Evolutionary conservation across 2,888 invertebrate species (phyloP).

Genomic region (Empis livida): DNA sequence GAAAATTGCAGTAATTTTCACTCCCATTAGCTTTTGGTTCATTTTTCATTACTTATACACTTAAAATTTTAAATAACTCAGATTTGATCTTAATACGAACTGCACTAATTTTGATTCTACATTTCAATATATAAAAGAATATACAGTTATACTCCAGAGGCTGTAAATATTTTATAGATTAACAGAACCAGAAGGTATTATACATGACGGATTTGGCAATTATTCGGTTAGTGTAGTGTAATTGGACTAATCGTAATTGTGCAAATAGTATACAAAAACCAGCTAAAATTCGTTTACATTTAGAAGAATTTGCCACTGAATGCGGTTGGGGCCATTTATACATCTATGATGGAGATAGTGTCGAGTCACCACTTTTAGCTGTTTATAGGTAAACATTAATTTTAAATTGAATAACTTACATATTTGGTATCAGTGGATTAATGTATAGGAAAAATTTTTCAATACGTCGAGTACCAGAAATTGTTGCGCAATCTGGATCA

Average conservation of each 20-base stretch:
- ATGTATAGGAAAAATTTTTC: constrained; percentile 68
- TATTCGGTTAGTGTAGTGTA: constrained; percentile 81
- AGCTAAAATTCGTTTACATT: constrained; percentile 65
- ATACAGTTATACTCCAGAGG: constrained; percentile 2
- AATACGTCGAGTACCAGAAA: constrained; percentile 62
- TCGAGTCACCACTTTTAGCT: constrained; percentile 80
- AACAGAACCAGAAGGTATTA: constrained; percentile 53
- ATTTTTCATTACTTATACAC: too few relatives aligned
- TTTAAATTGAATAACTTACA: not conserved
- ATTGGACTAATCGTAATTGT: constrained; percentile 24
- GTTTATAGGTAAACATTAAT: constrained; percentile 56
- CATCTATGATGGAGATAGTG: constrained; percentile 95
- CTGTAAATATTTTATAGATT: constrained; percentile 46
- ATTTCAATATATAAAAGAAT: constrained; percentile 7
- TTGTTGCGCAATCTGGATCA: constrained; percentile 75
- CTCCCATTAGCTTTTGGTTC: too few relatives aligned
- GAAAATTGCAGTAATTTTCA: too few relatives aligned
- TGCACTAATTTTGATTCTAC: constrained; percentile 1
- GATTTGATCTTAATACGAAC: too few relatives aligned
- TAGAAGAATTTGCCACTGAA: constrained; percentile 95
- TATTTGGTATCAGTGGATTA: constrained; percentile 87
- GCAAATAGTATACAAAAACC: constrained; percentile 37
- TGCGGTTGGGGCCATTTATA: constrained; percentile 99
- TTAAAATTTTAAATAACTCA: too few relatives aligned
- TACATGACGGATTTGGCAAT: constrained; percentile 83